Conservation (phyloP, 2,113 vertebrate species). For the Psittacara wagleri region DNA sequence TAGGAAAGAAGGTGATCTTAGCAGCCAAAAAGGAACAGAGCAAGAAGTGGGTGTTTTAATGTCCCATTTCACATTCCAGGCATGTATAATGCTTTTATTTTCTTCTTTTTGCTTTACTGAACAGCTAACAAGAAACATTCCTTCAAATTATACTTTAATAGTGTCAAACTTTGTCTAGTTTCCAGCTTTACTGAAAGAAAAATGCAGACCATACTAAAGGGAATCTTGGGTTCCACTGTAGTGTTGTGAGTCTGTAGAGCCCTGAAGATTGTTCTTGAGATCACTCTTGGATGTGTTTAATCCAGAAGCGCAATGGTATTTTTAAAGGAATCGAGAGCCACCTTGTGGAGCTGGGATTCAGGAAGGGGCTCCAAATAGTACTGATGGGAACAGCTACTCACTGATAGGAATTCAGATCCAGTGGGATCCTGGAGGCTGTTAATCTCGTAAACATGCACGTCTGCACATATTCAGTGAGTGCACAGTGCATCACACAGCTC, state of each 20-base stretch:
- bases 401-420: not conserved
- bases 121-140: not conserved
- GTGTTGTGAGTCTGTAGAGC: rapidly evolving
- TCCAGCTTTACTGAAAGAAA: not conserved
- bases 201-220: not conserved
- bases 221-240: not conserved
- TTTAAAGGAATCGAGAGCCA: constrained; percentile 50
- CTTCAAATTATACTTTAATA: not conserved
- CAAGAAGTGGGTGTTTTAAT: not conserved
- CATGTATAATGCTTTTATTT: not conserved
- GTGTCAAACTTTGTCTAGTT: not conserved
- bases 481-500: not conserved
- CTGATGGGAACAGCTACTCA: not conserved
- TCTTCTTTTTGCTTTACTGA: not conserved
- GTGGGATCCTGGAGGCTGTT: not conserved
- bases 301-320: not conserved
- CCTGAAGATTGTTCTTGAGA: not conserved
- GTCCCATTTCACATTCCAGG: not conserved
- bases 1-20: not conserved
- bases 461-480: not conserved
- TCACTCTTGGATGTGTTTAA: not conserved
- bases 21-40: not conserved
- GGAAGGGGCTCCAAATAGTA: not conserved
- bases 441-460: not conserved
- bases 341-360: constrained; percentile 61